Evolutionary conservation across 2,888 invertebrate genomes (phyloP).

Genomic region (Drosophila mulleri): DNA sequence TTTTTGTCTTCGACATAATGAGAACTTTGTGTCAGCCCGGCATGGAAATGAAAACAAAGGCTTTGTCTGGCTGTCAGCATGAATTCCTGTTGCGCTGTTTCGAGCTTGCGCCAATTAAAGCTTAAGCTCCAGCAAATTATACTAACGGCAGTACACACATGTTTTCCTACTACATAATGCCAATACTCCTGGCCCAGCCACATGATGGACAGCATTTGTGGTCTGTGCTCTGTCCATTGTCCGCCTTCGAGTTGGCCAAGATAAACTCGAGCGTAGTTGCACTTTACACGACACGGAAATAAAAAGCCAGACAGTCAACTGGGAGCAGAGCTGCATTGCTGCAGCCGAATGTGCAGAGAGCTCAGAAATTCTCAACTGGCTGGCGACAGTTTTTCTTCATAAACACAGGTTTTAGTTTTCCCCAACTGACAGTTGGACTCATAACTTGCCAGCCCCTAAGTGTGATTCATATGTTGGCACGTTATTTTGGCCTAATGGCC

Average conservation of each 20-base stretch:
- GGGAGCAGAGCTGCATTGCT: constrained; percentile 4
- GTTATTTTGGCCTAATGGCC: constrained; percentile 48
- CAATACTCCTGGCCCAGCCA: constrained; percentile 19
- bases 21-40: neutral
- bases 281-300: constrained; percentile 44
- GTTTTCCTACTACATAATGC: constrained; percentile 38
- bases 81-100: constrained; percentile 19
- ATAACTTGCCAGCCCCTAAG: constrained; percentile 48
- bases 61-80: constrained; percentile 33
- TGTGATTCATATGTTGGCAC: constrained; percentile 61
- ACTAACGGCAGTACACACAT: constrained; percentile 46
- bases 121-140: constrained; percentile 68
- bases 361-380: constrained; percentile 18
- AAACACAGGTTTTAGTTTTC: constrained; percentile 56
- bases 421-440: constrained; percentile 37
- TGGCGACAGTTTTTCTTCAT: constrained; percentile 56
- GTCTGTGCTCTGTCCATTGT: constrained; percentile 3
- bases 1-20: constrained; percentile 8
- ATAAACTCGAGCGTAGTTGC: constrained; percentile 46
- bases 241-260: constrained; percentile 24
- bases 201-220: constrained; percentile 43
- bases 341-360: neutral
- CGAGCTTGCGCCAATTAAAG: constrained; percentile 64
- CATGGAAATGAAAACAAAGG: constrained; percentile 24
- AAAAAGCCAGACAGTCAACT: constrained; percentile 28